Base-by-base conservation (phyloP, 2,797 vertebrate species). In the Brotula barbata region DNA sequence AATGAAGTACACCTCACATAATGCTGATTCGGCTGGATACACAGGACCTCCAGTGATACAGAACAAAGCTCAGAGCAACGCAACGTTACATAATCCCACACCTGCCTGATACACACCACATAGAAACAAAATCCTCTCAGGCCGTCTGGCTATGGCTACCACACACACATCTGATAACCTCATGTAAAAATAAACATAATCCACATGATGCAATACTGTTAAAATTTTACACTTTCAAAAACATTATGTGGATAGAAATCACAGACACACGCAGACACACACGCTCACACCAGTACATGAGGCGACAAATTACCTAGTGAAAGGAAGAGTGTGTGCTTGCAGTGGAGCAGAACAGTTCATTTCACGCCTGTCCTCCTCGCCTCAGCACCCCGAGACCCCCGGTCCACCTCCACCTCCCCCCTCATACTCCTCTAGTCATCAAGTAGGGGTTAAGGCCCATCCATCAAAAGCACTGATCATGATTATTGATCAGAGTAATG, bases 281-380 rank as follows among this genome's bases (percentile, higher is more conserved):
- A 71, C 52, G 68, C 75, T 68, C 75, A 72, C 77, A 62, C 75
- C 59, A 82, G 75, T 88, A 90, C 90, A 90, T 82, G 85, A 87
- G 78, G 82, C 84, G 71, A 90, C 88, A 92, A 90, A 91, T 89
- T 88, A 90, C 86, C 85, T 76, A 85, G 78, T 87, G 87, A 89
- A 83, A 87, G 85, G 82, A 91, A 85, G 82, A 87, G 85, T 89
- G 85, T 83, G 84, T 82, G 77, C 68, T 74, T 28, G 75, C 90
- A 88, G 66, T 87, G 88, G 89, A 88, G 90, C 87, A 87, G 90
- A 93, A 93, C 91, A 92, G 89, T 92, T 92, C 89, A 92, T 92
- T 93, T 92, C 91, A 92, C 90, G 91, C 91, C 85, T 92, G 90
- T 91, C 91, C 89, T 91, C 88, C 85, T 85, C 56, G 75, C 82